Conservation (phyloP, 2,888 invertebrate species). For the Leptinotarsa juncta region DNA sequence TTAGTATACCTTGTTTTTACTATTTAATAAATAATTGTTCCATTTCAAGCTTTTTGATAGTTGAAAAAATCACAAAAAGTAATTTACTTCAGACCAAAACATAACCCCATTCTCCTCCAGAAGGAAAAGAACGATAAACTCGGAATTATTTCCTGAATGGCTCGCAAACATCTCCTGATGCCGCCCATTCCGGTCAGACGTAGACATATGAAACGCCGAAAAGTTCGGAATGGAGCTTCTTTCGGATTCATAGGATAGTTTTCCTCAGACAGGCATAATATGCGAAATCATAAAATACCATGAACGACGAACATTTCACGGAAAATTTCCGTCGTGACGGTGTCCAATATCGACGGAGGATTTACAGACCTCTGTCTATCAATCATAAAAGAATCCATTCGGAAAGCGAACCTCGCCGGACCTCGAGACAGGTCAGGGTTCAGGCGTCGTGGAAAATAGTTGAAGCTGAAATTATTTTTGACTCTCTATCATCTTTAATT, state of each 20-base stretch:
- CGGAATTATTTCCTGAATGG: background rate
- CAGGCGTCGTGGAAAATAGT: background rate
- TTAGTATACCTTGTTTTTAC: too few relatives aligned
- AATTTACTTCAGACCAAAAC: too few relatives aligned
- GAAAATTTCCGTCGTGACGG: constrained; percentile 22
- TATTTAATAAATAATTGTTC: too few relatives aligned
- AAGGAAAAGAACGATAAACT: background rate
- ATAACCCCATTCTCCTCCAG: too few relatives aligned
- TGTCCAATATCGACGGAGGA: constrained; percentile 32
- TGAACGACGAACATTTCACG: constrained; percentile 8
- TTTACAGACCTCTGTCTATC: constrained; percentile 52
- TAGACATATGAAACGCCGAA: constrained; percentile 12
- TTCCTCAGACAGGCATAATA: constrained; percentile 11
- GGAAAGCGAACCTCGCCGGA: constrained; percentile 49
- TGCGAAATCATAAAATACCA: constrained; percentile 18
- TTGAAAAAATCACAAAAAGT: too few relatives aligned
- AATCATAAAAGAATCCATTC: constrained; percentile 59
- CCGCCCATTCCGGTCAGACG: background rate
- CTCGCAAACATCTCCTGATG: constrained; percentile 12
- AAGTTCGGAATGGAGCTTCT: constrained; percentile 11
- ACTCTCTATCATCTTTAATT: background rate
- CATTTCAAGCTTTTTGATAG: too few relatives aligned
- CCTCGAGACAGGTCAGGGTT: constrained; percentile 44
- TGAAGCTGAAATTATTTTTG: background rate
- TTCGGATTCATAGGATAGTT: constrained; percentile 14